These are phyloP conservation scores for Chloroceryle inda DNA, from an alignment of 2,797 vertebrate species.

Conservation along the genomic window DNA sequence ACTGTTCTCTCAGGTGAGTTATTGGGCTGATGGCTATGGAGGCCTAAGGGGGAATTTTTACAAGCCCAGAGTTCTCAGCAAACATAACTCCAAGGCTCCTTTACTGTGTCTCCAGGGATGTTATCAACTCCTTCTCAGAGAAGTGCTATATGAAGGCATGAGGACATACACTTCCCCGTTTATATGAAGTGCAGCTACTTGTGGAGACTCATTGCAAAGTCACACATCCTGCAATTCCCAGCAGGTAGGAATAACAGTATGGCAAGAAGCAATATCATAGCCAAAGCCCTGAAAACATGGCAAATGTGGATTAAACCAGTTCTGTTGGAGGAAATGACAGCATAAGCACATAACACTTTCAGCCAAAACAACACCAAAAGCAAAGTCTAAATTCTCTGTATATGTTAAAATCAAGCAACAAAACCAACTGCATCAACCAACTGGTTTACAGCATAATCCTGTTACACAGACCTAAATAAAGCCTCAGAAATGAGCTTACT, in stretches of 20 bases:
- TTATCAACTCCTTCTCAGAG: not conserved
- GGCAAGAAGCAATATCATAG: not conserved
- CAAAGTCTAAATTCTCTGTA: not conserved
- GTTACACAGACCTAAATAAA: not conserved
- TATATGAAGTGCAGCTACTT: not conserved
- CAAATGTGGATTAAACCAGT: not conserved
- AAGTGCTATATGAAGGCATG: not conserved
- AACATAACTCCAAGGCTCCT: not conserved
- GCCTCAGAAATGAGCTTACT: not conserved
- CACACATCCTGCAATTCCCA: not conserved
- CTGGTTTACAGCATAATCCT: not conserved
- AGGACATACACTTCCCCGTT: not conserved
- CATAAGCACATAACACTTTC: not conserved
- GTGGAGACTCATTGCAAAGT: not conserved
- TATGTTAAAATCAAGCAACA: not conserved
- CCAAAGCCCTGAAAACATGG: not conserved
- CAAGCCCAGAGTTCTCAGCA: not conserved
- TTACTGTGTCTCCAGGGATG: fast-evolving
- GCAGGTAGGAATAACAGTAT: not conserved
- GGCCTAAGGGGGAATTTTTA: not conserved
- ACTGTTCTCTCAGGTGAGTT: not conserved
- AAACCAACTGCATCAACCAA: not conserved
- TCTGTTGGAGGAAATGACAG: not conserved
- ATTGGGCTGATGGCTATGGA: not conserved
- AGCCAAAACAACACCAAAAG: not conserved